Conservation (phyloP, 2,797 vertebrate genomes). For the Epinephelus malabaricus region DNA sequence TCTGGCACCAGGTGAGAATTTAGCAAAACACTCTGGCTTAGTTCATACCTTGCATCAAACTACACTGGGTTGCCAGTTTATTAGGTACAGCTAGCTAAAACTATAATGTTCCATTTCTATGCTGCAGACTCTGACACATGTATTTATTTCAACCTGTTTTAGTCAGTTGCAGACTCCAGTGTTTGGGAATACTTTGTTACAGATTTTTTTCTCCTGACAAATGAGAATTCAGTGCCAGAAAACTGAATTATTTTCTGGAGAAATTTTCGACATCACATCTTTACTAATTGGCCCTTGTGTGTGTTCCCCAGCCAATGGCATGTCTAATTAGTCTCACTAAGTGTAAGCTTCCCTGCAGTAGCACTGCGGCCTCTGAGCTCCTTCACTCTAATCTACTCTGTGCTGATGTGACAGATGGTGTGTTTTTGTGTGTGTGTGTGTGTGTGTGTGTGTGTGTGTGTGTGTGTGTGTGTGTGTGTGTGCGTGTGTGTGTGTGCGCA, state of each 20-base stretch:
- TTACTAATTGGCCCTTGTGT: slow-evolving; percentile 40
- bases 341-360: slow-evolving; percentile 63
- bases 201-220: background rate
- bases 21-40: too few relatives aligned
- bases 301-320: slow-evolving; percentile 50
- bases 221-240: background rate
- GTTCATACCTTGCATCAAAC: too few relatives aligned
- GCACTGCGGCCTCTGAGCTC: slow-evolving; percentile 60
- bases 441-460: slow-evolving; percentile 45
- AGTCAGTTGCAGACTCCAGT: background rate
- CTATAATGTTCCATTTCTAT: too few relatives aligned
- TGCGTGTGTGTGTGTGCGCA: slow-evolving; percentile 10
- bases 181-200: background rate
- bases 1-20: too few relatives aligned
- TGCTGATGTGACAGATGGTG: slow-evolving; percentile 86
- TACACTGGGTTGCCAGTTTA: too few relatives aligned
- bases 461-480: slow-evolving; percentile 36
- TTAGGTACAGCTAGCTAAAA: too few relatives aligned
- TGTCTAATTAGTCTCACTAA: slow-evolving; percentile 67
- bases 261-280: slow-evolving; percentile 10
- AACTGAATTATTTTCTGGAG: background rate
- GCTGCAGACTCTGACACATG: too few relatives aligned
- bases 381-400: slow-evolving; percentile 80
- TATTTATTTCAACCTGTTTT: too few relatives aligned
- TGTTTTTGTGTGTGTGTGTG: slow-evolving; percentile 29